These are phyloP conservation scores for Peribatodes rhomboidaria DNA, from an alignment of 2,888 invertebrate species.

Conservation along the genomic window DNA sequence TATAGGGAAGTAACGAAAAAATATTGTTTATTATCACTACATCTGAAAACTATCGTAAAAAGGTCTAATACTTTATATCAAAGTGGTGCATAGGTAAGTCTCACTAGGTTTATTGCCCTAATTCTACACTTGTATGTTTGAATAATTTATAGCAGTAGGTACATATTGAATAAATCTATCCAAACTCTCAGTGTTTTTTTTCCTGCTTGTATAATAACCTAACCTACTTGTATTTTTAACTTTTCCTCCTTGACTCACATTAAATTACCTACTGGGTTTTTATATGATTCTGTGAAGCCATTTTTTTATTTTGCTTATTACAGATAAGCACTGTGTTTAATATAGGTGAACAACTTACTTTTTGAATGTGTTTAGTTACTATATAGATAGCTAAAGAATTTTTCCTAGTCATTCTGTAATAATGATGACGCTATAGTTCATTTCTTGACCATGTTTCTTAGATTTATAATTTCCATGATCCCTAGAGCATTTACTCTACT, in stretches of 20 bases:
- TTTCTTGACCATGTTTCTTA: too few species aligned
- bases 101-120: constrained; percentile 29
- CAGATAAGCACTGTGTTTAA: not conserved
- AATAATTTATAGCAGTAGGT: constrained; percentile 41
- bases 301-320: not conserved
- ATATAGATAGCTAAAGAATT: too few species aligned
- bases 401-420: too few species aligned
- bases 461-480: too few species aligned
- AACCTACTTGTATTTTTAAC: too few species aligned
- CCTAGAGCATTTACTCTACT: too few species aligned
- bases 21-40: too few species aligned
- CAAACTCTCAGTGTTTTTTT: constrained; percentile 21
- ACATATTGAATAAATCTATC: constrained; percentile 39
- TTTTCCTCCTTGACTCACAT: not conserved
- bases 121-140: constrained; percentile 25
- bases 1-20: too few species aligned
- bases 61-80: not conserved
- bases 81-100: constrained; percentile 13
- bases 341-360: too few species aligned
- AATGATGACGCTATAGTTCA: not conserved
- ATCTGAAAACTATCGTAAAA: too few species aligned
- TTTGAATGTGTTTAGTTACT: too few species aligned
- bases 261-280: not conserved
- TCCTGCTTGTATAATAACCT: too few species aligned
- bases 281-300: not conserved